phyloP scores from a whole-genome alignment of 2,888 invertebrate genomes.

The Barypeithes pellucidus region DNA sequence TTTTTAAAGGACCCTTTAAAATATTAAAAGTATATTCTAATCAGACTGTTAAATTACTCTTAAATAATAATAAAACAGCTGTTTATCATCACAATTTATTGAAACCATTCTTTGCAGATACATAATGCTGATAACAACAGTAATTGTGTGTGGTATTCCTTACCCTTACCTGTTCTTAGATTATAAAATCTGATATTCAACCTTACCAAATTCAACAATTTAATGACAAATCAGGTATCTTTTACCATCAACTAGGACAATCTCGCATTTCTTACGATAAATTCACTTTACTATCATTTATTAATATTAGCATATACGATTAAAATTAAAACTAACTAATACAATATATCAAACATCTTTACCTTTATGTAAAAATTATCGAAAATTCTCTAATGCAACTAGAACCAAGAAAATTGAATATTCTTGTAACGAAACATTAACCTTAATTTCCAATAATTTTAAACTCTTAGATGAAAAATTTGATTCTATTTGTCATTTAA shows the following conservation, averaged over 20 bases:
- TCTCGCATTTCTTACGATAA: constrained; percentile 22
- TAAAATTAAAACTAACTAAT: constrained; percentile 29
- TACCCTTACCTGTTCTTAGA: not conserved
- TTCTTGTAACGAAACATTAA: not conserved
- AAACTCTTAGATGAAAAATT: constrained; percentile 30
- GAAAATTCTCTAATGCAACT: constrained; percentile 3
- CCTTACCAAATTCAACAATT: not conserved
- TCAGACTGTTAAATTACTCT: constrained; percentile 17
- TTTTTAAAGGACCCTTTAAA: constrained; percentile 18
- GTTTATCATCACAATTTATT: constrained; percentile 34
- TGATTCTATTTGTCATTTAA: constrained; percentile 40
- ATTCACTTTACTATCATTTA: constrained; percentile 34
- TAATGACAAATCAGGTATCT: constrained; percentile 25
- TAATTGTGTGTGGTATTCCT: too few species aligned
- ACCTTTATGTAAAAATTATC: constrained; percentile 26
- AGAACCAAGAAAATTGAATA: not conserved
- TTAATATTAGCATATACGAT: constrained; percentile 31
- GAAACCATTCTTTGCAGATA: constrained; percentile 30
- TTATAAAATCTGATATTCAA: not conserved
- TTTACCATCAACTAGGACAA: constrained; percentile 29
- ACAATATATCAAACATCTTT: constrained; percentile 1
- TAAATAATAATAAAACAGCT: constrained; percentile 30
- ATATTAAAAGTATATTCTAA: constrained; percentile 9
- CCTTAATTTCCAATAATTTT: not conserved
- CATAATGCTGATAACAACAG: too few species aligned